A percentile compares a stretch with the other conserved stretches of the same genome.
These are phyloP conservation scores for Porites lobata DNA, from an alignment of 92 coral and sea anemone species.

Conservation along the genomic window DNA sequence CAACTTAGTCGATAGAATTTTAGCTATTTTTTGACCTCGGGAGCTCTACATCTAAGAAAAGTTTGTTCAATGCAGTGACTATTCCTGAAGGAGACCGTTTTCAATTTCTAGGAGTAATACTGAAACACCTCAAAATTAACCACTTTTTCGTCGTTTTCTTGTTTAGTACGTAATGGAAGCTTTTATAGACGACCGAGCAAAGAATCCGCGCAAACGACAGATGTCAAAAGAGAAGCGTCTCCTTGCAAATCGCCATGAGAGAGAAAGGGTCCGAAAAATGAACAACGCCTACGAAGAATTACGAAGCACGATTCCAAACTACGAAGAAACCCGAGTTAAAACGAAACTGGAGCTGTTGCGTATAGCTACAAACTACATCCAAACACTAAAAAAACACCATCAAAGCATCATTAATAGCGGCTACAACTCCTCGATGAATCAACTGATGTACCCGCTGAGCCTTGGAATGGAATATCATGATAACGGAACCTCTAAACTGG, in stretches of 20 bases:
- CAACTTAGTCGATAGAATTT: no score
- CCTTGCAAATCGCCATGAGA: conserved; percentile 68
- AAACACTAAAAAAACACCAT: conserved; percentile 35
- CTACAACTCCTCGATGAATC: background rate
- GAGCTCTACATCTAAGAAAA: no score
- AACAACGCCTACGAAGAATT: conserved; percentile 75
- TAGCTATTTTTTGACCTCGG: no score
- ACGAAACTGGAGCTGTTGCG: conserved; percentile 69
- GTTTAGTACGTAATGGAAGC: conserved; percentile 25
- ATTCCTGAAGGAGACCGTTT: no score
- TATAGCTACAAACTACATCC: conserved; percentile 74
- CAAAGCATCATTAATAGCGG: conserved; percentile 17
- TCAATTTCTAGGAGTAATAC: no score
- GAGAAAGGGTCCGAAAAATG: conserved; percentile 75
- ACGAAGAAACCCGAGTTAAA: conserved; percentile 62
- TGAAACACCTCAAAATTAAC: no score
- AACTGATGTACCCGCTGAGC: conserved; percentile 16
- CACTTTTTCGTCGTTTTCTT: background rate
- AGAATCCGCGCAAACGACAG: conserved; percentile 46
- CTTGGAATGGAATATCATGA: conserved; percentile 16
- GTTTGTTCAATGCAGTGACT: no score
- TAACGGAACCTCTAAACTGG: background rate
- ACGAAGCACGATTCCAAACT: conserved; percentile 61
- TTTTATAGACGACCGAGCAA: conserved; percentile 18
- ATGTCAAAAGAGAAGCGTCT: conserved; percentile 62